These are phyloP conservation scores for Eulemur albifrons DNA, from an alignment of 2,797 vertebrate species.

Conservation along the genomic window DNA sequence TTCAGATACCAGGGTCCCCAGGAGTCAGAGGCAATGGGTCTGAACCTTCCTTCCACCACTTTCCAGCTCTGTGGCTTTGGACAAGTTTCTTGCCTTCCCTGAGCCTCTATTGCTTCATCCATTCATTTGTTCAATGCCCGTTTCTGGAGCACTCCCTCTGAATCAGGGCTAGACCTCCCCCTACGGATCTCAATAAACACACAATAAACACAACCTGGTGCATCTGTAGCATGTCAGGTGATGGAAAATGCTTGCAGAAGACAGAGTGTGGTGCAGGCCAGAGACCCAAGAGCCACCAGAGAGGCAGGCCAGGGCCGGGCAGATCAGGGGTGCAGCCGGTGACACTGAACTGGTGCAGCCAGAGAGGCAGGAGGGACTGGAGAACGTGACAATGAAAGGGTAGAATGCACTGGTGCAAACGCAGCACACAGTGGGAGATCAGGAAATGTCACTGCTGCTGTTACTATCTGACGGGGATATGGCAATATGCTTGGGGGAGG, in stretches of 20 bases:
- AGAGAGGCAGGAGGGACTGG: not conserved
- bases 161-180: not conserved
- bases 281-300: not conserved
- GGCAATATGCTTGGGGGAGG: fast-evolving
- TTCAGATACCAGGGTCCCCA: not conserved
- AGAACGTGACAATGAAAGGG: fast-evolving
- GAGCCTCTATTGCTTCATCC: not conserved
- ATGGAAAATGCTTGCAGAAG: not conserved
- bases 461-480: fast-evolving
- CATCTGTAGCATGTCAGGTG: too few species aligned
- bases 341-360: not conserved
- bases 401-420: fast-evolving
- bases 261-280: not conserved
- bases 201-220: not conserved
- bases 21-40: not conserved
- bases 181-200: too few species aligned
- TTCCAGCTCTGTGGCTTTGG: not conserved
- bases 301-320: not conserved
- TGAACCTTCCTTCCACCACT: not conserved
- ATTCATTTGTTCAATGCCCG: not conserved
- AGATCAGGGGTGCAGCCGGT: fast-evolving
- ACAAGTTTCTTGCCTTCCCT: not conserved
- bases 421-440: not conserved
- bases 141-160: not conserved
- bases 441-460: fast-evolving